Conservation (phyloP, 1,140 invertebrate genomes). For the Leptonema lineaticorne region DNA sequence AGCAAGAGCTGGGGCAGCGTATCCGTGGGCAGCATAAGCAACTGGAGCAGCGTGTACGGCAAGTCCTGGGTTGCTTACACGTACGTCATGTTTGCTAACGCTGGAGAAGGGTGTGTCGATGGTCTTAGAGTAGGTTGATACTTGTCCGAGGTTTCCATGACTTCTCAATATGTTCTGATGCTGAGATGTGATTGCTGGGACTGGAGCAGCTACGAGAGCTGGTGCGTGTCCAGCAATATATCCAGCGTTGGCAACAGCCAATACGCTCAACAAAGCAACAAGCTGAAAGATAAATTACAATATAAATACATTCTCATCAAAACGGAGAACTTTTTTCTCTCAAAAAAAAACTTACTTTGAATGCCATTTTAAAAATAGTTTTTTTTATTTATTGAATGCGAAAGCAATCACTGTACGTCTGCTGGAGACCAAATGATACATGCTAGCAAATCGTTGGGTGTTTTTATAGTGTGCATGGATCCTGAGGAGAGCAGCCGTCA, state of each 20-base stretch:
- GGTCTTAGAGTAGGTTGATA: constrained; percentile 65
- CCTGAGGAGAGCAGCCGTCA: constrained; percentile 13
- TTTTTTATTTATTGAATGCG: too few relatives aligned
- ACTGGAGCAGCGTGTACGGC: constrained; percentile 45
- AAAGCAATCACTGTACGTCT: constrained; percentile 10
- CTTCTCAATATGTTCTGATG: constrained; percentile 64
- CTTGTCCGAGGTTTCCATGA: constrained; percentile 62
- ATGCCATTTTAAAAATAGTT: constrained; percentile 23
- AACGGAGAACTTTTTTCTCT: neutral
- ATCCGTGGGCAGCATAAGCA: constrained; percentile 34
- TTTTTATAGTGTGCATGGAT: constrained; percentile 8
- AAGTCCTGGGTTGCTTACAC: constrained; percentile 64
- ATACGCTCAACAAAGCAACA: constrained; percentile 50
- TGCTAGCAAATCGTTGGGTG: neutral
- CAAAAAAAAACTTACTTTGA: constrained; percentile 19
- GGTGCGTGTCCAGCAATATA: constrained; percentile 23
- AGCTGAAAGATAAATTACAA: constrained; percentile 46
- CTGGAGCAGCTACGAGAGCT: constrained; percentile 23
- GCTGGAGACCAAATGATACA: constrained; percentile 13
- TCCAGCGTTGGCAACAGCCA: constrained; percentile 44
- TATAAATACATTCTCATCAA: neutral
- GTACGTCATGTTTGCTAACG: constrained; percentile 63
- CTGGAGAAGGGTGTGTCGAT: constrained; percentile 70
- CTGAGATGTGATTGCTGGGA: constrained; percentile 60
- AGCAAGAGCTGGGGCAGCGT: constrained; percentile 36